These are phyloP conservation scores for Saimiri boliviensis DNA, from an alignment of 2,113 vertebrate species.

Conservation along the genomic window DNA sequence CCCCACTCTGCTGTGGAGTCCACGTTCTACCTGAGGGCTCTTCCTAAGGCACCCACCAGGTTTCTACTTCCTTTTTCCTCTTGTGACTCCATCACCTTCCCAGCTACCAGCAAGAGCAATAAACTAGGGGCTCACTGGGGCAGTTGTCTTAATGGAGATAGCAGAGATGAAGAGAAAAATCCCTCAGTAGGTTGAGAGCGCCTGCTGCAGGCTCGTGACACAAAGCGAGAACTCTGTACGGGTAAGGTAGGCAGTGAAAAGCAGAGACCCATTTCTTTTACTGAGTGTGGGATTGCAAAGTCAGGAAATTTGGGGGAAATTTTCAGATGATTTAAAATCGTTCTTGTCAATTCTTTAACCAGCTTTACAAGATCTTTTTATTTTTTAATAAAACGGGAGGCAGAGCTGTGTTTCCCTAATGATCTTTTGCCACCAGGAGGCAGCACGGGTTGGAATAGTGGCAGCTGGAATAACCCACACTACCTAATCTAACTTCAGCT, in stretches of 20 bases:
- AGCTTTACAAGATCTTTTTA: neutral
- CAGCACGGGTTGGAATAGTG: neutral
- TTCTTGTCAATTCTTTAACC: neutral
- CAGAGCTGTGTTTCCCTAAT: neutral
- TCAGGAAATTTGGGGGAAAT: neutral
- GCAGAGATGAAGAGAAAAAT: neutral
- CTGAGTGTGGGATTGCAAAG: neutral
- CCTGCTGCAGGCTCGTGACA: neutral
- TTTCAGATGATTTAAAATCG: neutral
- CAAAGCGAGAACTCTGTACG: neutral
- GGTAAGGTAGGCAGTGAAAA: neutral
- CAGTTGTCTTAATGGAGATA: neutral
- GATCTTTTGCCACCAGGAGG: slow-evolving; percentile 14
- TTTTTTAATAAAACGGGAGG: neutral
- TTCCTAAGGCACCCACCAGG: neutral
- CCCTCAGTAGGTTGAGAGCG: neutral
- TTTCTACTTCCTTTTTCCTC: neutral
- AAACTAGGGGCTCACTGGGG: neutral
- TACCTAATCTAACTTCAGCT: neutral
- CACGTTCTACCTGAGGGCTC: neutral
- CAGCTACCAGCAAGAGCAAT: neutral
- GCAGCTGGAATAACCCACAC: neutral
- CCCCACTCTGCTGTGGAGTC: neutral
- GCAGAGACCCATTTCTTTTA: neutral
- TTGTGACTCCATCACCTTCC: neutral